Conservation (phyloP, 2,797 vertebrate species). For the Merluccius polli region DNA sequence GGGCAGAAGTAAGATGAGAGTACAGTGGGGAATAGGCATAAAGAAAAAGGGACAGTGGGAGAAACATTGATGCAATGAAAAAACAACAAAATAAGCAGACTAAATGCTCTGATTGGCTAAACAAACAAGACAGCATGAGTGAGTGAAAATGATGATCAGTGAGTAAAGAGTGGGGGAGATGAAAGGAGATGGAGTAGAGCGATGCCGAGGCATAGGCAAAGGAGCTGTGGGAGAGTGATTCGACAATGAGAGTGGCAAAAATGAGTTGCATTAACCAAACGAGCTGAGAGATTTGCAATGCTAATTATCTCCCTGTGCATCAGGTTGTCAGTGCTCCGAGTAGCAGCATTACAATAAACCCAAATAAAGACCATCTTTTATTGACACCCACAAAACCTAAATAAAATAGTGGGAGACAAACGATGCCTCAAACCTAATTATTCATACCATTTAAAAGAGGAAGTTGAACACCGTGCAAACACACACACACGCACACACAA, state of each 20-base stretch:
- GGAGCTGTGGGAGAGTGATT: neutral
- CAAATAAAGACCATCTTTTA: slow-evolving; percentile 1
- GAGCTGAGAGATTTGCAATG: slow-evolving; percentile 31
- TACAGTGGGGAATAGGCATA: neutral
- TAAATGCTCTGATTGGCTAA: neutral
- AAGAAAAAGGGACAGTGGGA: neutral
- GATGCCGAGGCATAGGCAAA: neutral
- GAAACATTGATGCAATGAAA: neutral
- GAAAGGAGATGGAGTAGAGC: neutral
- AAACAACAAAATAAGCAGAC: neutral
- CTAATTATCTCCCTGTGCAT: neutral
- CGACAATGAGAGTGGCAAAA: slow-evolving; percentile 13
- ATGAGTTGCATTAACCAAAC: slow-evolving; percentile 54
- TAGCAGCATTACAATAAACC: neutral
- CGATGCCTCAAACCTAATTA: neutral
- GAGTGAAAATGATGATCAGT: neutral
- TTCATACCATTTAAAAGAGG: neutral
- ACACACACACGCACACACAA: neutral
- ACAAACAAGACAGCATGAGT: neutral
- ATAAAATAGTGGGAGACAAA: neutral
- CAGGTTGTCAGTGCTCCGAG: neutral
- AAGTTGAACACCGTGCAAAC: neutral
- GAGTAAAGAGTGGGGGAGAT: neutral
- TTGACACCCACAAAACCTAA: neutral
- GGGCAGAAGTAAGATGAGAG: too few species aligned